Evolutionary conservation across 2,113 vertebrate species (phyloP).

Genomic region (Salvelinus alpinus): DNA sequence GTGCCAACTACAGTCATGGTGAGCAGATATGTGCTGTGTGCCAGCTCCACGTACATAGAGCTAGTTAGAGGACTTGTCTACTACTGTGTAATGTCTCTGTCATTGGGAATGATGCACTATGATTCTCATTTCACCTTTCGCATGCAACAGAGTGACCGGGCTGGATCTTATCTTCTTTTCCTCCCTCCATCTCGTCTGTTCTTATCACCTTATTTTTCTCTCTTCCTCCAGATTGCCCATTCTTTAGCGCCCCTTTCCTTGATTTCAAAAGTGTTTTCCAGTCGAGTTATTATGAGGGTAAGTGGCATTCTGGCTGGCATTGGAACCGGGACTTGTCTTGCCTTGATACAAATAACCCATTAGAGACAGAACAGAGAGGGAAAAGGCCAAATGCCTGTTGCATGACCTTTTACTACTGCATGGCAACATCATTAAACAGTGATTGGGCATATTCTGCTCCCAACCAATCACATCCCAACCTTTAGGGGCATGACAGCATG

Average conservation of each 20-base stretch:
- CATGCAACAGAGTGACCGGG: neutral
- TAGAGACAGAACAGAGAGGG: too few relatives aligned
- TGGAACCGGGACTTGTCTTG: slow-evolving; percentile 1
- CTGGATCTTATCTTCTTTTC: neutral
- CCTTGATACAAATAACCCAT: neutral
- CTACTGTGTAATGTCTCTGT: neutral
- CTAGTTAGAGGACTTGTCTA: neutral
- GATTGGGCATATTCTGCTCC: slow-evolving; percentile 47
- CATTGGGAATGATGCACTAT: neutral
- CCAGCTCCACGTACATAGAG: neutral
- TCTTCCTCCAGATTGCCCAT: slow-evolving; percentile 52
- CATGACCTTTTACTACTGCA: slow-evolving; percentile 62
- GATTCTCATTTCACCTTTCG: neutral
- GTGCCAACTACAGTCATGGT: slow-evolving; percentile 46
- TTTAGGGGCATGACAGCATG: slow-evolving; percentile 52
- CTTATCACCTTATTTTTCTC: neutral
- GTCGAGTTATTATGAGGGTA: slow-evolving; percentile 65
- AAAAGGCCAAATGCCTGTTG: slow-evolving; percentile 14
- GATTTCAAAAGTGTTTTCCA: slow-evolving; percentile 74
- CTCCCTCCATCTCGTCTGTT: neutral
- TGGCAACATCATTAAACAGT: slow-evolving; percentile 58
- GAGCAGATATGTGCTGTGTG: slow-evolving; percentile 35
- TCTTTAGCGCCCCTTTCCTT: slow-evolving; percentile 64
- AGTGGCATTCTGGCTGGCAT: slow-evolving; percentile 43
- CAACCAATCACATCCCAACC: slow-evolving; percentile 43